Base-by-base conservation (phyloP, 2,113 vertebrate genomes). In the Psephotus haematonotus region DNA sequence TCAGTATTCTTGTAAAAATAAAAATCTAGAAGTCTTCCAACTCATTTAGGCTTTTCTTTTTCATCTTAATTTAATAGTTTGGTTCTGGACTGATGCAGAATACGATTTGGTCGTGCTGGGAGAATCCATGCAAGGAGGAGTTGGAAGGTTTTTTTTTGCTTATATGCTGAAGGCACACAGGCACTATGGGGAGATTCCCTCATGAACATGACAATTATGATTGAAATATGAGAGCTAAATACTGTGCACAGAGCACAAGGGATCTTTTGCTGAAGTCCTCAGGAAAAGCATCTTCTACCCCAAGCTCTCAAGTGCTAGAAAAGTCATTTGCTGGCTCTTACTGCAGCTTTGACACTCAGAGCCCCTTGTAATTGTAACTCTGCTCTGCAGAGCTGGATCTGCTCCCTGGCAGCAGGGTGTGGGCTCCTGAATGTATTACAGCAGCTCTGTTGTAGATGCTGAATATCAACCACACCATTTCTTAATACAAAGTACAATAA, bases 221-320 rank as follows among this genome's bases (percentile, higher is more conserved):
- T 6, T 18, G 57, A 89, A 82, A 95, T 71, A 72, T 50, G 29
- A 75, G 43, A 22, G 50, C 60, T 74, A 86, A 93, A 89, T n/a
- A 95, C 39, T 12, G 27, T 86, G 62, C 28, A 22, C 15, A 64
- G 35, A 91, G 20, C 47, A 60, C 29, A 68, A 52, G 44, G 46
- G 50, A 90, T 67, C 72, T 81, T 95, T 67, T 83, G 37, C 64
- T 68, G 24, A 41, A 86, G 28, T 60, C 62, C 13, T 60, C 16
- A 39, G 47, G 69, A 91, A 91, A 85, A 70, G 8, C 22, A 76
- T 44, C 52, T 70, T 71, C 60, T 67, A 60, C 6, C 16, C 20
- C 23, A 52, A 50, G 44, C 50, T 86, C 55, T 75, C 44, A 39
- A 90, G 71, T 6, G 6, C 25, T 74, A 72, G 47, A 10, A 59